Evolutionary conservation across 2,113 vertebrate species (phyloP).

Genomic region (Xenopus borealis): DNA sequence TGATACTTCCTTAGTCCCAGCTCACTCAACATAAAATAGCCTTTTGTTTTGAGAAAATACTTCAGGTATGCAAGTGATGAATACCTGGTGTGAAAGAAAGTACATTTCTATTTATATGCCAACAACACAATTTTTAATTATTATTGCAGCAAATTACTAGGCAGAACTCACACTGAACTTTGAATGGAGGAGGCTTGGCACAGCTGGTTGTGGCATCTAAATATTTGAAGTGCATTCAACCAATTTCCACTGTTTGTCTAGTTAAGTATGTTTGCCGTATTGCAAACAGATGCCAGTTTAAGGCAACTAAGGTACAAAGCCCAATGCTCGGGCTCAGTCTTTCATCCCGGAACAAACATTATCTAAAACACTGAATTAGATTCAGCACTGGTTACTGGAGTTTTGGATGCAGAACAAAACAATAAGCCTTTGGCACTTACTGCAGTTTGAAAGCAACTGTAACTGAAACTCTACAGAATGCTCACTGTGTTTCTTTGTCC

Average conservation of each 20-base stretch:
- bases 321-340: constrained; percentile 10
- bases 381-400: constrained; percentile 30
- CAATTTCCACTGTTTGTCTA: constrained; percentile 29
- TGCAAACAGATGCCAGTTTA: constrained; percentile 34
- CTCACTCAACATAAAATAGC: too few species aligned
- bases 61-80: too few species aligned
- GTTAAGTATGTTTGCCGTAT: constrained; percentile 22
- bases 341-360: constrained; percentile 38
- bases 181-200: constrained; percentile 12
- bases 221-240: constrained; percentile 33
- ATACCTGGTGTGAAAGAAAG: too few species aligned
- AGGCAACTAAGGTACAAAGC: constrained; percentile 26
- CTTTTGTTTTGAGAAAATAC: too few species aligned
- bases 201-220: constrained; percentile 12
- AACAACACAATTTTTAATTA: too few species aligned
- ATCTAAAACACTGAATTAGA: constrained; percentile 12
- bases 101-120: too few species aligned
- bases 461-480: constrained; percentile 7
- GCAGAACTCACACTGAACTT: constrained; percentile 1
- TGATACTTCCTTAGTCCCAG: too few species aligned
- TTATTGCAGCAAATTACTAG: background rate
- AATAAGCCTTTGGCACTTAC: constrained; percentile 14
- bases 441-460: constrained; percentile 12
- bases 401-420: constrained; percentile 33
- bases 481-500: constrained; percentile 22